Conservation (phyloP, 2,888 invertebrate genomes). For the Ennomos quercinarius region DNA sequence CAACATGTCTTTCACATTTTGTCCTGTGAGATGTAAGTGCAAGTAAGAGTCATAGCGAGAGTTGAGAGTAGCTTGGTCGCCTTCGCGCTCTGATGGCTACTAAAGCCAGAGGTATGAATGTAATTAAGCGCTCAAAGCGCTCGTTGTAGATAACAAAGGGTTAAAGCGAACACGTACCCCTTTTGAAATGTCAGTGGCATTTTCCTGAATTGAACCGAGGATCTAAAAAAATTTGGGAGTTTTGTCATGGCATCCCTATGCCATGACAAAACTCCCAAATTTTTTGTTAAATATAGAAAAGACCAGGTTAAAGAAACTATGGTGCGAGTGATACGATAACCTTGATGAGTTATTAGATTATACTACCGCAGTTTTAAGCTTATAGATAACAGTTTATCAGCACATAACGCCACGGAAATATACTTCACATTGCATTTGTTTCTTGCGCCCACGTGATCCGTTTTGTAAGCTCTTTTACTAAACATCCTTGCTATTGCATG, state of each 20-base stretch:
- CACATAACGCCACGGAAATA: no score
- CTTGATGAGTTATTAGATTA: no score
- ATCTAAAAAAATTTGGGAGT: not conserved
- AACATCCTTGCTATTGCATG: no score
- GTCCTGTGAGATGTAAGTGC: no score
- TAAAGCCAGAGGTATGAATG: conserved; percentile 10
- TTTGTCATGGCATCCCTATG: not conserved
- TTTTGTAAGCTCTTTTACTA: no score
- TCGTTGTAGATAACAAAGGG: conserved; percentile 8
- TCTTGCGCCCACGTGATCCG: no score
- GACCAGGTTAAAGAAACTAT: not conserved
- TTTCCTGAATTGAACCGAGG: not conserved
- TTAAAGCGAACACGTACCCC: not conserved
- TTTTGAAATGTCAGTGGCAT: not conserved
- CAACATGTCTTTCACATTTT: no score
- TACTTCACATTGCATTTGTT: no score
- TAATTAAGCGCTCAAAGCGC: conserved; percentile 13
- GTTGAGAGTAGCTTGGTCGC: not conserved
- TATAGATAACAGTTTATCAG: no score
- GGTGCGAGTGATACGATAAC: not conserved
- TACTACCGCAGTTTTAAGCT: no score
- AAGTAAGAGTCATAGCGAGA: no score
- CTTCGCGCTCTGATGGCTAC: not conserved
- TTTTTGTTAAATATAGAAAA: not conserved
- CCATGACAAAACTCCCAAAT: no score